phyloP scores from a whole-genome alignment of 1,140 invertebrate species.

The Steinernema feltiae region DNA sequence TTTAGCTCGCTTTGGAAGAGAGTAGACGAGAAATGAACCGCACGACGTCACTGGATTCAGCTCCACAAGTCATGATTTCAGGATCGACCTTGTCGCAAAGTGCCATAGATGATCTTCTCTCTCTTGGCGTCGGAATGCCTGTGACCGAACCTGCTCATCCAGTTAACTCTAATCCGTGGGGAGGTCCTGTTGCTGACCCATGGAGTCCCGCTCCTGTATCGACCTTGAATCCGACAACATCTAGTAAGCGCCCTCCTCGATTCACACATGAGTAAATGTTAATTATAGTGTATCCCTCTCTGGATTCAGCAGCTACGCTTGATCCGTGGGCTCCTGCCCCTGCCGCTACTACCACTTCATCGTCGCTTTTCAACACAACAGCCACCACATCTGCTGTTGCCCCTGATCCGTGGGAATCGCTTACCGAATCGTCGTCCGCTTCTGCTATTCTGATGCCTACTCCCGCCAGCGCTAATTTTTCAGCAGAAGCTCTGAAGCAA shows the following conservation, averaged over 20 bases:
- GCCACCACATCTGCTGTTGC: conserved; percentile 1
- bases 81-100: conserved; percentile 38
- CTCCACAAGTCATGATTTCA: conserved; percentile 23
- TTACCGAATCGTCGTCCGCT: no score
- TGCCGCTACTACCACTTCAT: conserved; percentile 18
- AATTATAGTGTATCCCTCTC: conserved; percentile 4
- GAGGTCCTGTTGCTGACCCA: not conserved
- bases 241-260: no score
- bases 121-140: conserved; percentile 46
- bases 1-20: conserved; percentile 49
- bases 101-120: conserved; percentile 54
- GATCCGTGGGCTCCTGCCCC: conserved; percentile 40
- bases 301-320: conserved; percentile 12
- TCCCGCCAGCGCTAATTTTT: conserved; percentile 15
- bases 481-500: conserved; percentile 14
- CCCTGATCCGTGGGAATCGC: no score
- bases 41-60: conserved; percentile 19
- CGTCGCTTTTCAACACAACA: no score
- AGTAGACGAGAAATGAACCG: conserved; percentile 36
- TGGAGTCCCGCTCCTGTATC: not conserved
- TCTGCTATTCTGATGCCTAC: conserved; percentile 1
- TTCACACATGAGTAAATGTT: no score
- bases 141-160: conserved; percentile 15
- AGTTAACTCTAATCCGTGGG: conserved; percentile 18
- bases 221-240: conserved; percentile 15